Evolutionary conservation across 2,113 vertebrate species (phyloP), one percentile per base, ranked within the genome.

Genomic region (Peromyscus leucopus): DNA sequence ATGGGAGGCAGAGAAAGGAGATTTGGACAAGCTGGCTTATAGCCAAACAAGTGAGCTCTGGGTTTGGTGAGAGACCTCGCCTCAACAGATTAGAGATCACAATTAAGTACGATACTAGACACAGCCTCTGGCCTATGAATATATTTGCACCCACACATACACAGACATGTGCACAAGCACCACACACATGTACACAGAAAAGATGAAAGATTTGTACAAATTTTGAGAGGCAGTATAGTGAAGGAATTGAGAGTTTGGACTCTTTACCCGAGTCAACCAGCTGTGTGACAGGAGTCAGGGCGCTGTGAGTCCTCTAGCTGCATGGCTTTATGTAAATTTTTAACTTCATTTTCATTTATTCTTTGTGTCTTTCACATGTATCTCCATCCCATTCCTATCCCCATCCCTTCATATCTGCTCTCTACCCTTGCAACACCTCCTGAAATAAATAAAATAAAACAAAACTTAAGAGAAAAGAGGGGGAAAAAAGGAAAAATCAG

Each of bases 201-300:
- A 33, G 39, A 67, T 42, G 15, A 51, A 51, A 22, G 31, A 16
- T 5, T 42, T 55, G 22, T 63, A 13, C 7, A 55, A 11, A 46
- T 21, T n/a, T 24, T 31, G 36, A 26, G 42, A 71, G 22, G 46
- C 5, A 59, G 1, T 9, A 0, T 0, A 17, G 22, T 15, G 5
- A 3, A 42, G 3, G 16, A 9, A 67, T 51, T 48, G 9, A 21
- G 55, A 55, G 1, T 22, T 5, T 21, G 33, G 4, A 31, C 11
- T 57, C 55, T 15, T 7, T n/a, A 78, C 4, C 31, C 42, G 6
- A 57, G 2, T 57, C 24, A 55, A 2, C 21, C 26, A 28, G 2
- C 3, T 9, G 3, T 36, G 9, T 46, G 36, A 46, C 33, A 17
- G 10, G 0, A 6, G 24, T 9, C 24, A 57, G 19, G 42, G 31